These are phyloP conservation scores for Macrostomum lignano DNA, from an alignment of 1,140 invertebrate genomes.

Conservation along the genomic window DNA sequence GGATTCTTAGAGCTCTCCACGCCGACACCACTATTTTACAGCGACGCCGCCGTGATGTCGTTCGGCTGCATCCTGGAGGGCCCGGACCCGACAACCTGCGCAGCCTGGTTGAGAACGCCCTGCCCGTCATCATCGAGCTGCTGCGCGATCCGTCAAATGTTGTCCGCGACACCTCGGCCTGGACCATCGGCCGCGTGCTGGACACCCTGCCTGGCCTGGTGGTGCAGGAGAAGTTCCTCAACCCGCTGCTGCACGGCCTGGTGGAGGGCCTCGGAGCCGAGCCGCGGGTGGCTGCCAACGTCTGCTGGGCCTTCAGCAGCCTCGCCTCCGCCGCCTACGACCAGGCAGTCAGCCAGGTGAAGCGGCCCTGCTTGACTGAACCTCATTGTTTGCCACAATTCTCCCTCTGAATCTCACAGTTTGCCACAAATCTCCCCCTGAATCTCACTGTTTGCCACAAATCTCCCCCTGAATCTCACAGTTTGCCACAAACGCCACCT, in stretches of 20 bases:
- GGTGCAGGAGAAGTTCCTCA: constrained; percentile 48
- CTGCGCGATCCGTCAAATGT: constrained; percentile 71
- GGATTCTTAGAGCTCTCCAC: too few species aligned
- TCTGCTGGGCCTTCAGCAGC: constrained; percentile 95
- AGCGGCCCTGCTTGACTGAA: background rate
- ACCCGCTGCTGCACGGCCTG: constrained; percentile 53
- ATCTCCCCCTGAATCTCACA: too few species aligned
- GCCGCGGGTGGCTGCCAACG: constrained; percentile 78
- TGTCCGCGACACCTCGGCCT: constrained; percentile 80
- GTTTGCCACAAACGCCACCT: too few species aligned
- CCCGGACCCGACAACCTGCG: constrained; percentile 55
- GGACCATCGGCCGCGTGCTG: constrained; percentile 87
- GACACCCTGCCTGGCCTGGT: constrained; percentile 83
- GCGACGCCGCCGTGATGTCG: constrained; percentile 91
- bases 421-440: too few species aligned
- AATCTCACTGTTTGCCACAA: too few species aligned
- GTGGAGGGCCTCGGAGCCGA: constrained; percentile 56
- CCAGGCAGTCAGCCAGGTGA: constrained; percentile 17
- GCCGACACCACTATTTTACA: too few species aligned
- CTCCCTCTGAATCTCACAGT: too few species aligned
- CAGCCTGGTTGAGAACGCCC: constrained; percentile 72
- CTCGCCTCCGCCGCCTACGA: constrained; percentile 90
- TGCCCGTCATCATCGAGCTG: constrained; percentile 65
- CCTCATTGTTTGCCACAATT: background rate
- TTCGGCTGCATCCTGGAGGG: constrained; percentile 91